Percentiles rank a stretch among this genome's conserved stretches.
Evolutionary conservation across 2,888 invertebrate species (phyloP).

Genomic region (Idaea aversata): DNA sequence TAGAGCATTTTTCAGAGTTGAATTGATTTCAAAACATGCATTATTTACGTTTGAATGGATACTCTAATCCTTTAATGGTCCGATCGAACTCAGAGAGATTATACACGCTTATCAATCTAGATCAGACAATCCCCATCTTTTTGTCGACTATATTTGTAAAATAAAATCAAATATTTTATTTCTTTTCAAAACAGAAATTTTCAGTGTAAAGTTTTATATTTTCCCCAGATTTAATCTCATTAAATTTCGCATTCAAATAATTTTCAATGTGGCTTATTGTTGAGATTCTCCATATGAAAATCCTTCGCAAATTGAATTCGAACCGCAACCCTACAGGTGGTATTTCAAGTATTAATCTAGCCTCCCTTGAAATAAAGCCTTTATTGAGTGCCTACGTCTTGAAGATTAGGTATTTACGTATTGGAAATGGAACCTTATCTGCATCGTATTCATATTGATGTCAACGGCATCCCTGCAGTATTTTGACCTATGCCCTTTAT

Average conservation of each 20-base stretch:
- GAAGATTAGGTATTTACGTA: slow-evolving; percentile 35
- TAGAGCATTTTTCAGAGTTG: slow-evolving; percentile 35
- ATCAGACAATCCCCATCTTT: not conserved
- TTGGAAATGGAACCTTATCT: slow-evolving; percentile 34
- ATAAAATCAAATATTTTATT: not conserved
- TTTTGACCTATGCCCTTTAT: slow-evolving; percentile 37
- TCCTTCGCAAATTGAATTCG: slow-evolving; percentile 11
- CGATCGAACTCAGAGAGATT: slow-evolving; percentile 24
- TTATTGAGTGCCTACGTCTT: slow-evolving; percentile 31
- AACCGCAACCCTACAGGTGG: slow-evolving; percentile 19
- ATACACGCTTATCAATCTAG: slow-evolving; percentile 16
- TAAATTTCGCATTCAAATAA: slow-evolving; percentile 1
- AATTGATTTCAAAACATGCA: slow-evolving; percentile 33
- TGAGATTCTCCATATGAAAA: slow-evolving; percentile 4
- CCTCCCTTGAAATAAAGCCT: slow-evolving; percentile 21
- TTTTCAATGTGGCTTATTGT: not conserved
- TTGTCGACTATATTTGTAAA: not conserved
- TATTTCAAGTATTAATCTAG: slow-evolving; percentile 18
- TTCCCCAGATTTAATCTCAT: not conserved
- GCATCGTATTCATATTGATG: slow-evolving; percentile 26
- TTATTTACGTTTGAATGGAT: slow-evolving; percentile 25
- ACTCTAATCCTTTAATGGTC: slow-evolving; percentile 27
- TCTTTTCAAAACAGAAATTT: not conserved
- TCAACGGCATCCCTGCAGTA: slow-evolving; percentile 29
- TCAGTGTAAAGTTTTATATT: not conserved